Percentiles rank a stretch among this genome's conserved stretches.
Evolutionary conservation across 2,113 vertebrate species (phyloP).

Genomic region (Stercorarius parasiticus): DNA sequence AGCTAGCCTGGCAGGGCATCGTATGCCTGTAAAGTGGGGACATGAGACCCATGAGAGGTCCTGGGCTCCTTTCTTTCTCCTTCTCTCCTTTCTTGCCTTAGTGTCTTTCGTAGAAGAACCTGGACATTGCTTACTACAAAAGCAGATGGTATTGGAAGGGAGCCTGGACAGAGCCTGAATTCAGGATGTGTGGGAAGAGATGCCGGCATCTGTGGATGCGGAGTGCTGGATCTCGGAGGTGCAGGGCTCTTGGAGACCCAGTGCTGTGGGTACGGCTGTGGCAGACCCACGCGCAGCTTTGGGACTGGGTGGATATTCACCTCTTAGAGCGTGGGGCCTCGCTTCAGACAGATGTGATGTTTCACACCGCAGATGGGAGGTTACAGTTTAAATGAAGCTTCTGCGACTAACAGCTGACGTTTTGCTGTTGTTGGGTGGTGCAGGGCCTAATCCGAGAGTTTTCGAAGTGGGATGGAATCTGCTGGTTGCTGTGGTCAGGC

Average conservation of each 20-base stretch:
- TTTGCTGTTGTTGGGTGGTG: background rate
- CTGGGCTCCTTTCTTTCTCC: background rate
- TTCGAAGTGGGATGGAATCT: background rate
- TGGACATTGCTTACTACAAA: background rate
- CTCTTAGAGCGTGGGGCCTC: background rate
- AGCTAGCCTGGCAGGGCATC: background rate
- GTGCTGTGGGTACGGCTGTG: rapidly evolving
- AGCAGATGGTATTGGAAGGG: background rate
- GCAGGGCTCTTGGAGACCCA: background rate
- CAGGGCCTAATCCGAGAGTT: background rate
- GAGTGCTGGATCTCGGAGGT: background rate
- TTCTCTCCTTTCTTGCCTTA: background rate
- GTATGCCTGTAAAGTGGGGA: background rate
- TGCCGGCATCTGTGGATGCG: background rate
- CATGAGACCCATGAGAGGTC: background rate
- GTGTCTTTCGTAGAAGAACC: background rate
- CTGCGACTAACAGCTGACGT: background rate
- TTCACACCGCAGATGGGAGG: background rate
- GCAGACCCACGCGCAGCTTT: background rate
- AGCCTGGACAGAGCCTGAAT: background rate
- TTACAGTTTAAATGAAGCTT: background rate
- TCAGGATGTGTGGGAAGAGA: background rate
- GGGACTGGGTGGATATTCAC: background rate
- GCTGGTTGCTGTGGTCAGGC: background rate
- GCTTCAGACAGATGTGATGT: background rate